Percentiles rank a stretch among this genome's conserved stretches.
Evolutionary conservation across 2,113 vertebrate genomes (phyloP).

Genomic region (Pelusios castaneus): DNA sequence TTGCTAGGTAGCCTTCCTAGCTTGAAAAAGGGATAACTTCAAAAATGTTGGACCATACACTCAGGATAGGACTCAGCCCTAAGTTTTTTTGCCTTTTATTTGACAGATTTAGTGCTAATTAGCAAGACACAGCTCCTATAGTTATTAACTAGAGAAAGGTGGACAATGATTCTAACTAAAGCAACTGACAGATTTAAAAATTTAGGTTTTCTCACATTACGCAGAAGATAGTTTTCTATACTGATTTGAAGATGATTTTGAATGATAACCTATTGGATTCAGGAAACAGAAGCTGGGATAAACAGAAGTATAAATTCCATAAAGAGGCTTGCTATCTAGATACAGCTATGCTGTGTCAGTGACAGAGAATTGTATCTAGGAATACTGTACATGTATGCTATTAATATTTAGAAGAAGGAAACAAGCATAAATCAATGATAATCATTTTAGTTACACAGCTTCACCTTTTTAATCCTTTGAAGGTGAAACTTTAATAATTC

Average conservation of each 20-base stretch:
- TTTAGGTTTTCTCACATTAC: too few species aligned
- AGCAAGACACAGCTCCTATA: not conserved
- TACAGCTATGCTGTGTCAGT: fast-evolving
- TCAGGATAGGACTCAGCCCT: fast-evolving
- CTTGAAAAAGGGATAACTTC: not conserved
- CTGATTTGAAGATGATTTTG: not conserved
- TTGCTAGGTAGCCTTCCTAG: not conserved
- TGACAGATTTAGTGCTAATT: not conserved
- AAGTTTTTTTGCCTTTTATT: not conserved
- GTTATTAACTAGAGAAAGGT: not conserved
- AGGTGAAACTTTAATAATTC: not conserved
- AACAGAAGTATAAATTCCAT: not conserved
- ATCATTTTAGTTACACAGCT: not conserved
- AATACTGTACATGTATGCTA: fast-evolving
- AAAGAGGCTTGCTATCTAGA: not conserved
- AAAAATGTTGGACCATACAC: fast-evolving
- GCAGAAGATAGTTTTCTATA: not conserved
- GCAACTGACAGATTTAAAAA: not conserved
- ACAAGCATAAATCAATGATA: not conserved
- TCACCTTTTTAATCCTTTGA: not conserved
- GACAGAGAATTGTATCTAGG: not conserved
- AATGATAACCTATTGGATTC: not conserved
- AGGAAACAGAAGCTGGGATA: not conserved
- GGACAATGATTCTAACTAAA: not conserved
- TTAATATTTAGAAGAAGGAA: not conserved